Percentiles rank a stretch among this genome's conserved stretches.
Conservation (phyloP, 2,113 vertebrate genomes). For the Oryzias woworae region DNA sequence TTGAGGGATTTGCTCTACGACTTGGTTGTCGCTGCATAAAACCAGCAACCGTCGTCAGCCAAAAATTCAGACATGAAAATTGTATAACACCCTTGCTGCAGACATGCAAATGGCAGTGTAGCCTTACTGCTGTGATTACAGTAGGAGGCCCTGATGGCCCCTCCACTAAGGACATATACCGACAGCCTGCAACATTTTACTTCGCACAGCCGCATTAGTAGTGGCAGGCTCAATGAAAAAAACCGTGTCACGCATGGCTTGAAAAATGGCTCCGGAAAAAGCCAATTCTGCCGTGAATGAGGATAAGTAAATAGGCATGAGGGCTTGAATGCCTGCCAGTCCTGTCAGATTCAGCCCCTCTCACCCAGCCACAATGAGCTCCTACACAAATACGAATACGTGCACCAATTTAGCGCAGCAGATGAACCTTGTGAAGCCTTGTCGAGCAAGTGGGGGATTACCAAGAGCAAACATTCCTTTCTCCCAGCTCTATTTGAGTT, state of each 20-base stretch:
- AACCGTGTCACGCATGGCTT: conserved; percentile 61
- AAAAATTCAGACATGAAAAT: conserved; percentile 44
- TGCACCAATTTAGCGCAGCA: conserved; percentile 72
- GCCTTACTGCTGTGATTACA: conserved; percentile 54
- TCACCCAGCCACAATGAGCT: conserved; percentile 68
- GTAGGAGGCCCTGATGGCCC: conserved; percentile 41
- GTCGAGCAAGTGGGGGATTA: conserved; percentile 74
- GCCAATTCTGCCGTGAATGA: conserved; percentile 73
- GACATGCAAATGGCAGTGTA: conserved; percentile 63
- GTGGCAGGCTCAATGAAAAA: conserved; percentile 66
- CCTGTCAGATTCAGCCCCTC: conserved; percentile 57
- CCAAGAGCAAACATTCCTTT: conserved; percentile 75
- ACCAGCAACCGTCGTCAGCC: conserved; percentile 26
- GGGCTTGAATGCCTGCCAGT: conserved; percentile 72
- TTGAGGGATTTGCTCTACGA: conserved; percentile 40
- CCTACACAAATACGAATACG: conserved; percentile 75
- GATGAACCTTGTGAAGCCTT: conserved; percentile 73
- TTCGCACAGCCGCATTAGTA: conserved; percentile 60
- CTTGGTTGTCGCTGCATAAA: conserved; percentile 28
- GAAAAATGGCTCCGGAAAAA: conserved; percentile 71
- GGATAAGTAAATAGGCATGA: conserved; percentile 78
- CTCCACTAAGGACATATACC: conserved; percentile 36
- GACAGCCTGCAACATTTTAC: conserved; percentile 48
- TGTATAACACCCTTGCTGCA: conserved; percentile 37
- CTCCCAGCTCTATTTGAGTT: conserved; percentile 73